Percentiles rank a stretch among this genome's conserved stretches.
Evolutionary conservation across 2,113 vertebrate species (phyloP).

Genomic region (Felis catus): F.catus_Fca126_mat1.0 CM031423.1:52592501-52593000

Average conservation of each 20-base stretch:
- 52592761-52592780: constrained; percentile 56
- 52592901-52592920: constrained; percentile 59
- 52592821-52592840: constrained; percentile 9
- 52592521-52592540: constrained; percentile 34
- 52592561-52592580: constrained; percentile 39
- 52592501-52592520: not conserved
- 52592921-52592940: constrained; percentile 60
- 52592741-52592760: constrained; percentile 53
- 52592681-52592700: not conserved
- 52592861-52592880: constrained; percentile 68
- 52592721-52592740: constrained; percentile 13
- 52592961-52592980: not conserved
- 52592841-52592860: constrained; percentile 36
- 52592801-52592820: constrained; percentile 43
- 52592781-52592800: not conserved
- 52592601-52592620: not conserved
- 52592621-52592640: not conserved
- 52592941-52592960: constrained; percentile 51
- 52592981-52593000: constrained; percentile 23
- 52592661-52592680: not conserved
- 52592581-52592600: not conserved
- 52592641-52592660: not conserved
- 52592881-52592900: constrained; percentile 60
- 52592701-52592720: not conserved
- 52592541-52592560: constrained; percentile 18